Percentiles rank a stretch among this genome's conserved stretches.
These are phyloP conservation scores for Peromyscus polionotus DNA, from an alignment of 2,113 vertebrate genomes.

Conservation along the genomic window DNA sequence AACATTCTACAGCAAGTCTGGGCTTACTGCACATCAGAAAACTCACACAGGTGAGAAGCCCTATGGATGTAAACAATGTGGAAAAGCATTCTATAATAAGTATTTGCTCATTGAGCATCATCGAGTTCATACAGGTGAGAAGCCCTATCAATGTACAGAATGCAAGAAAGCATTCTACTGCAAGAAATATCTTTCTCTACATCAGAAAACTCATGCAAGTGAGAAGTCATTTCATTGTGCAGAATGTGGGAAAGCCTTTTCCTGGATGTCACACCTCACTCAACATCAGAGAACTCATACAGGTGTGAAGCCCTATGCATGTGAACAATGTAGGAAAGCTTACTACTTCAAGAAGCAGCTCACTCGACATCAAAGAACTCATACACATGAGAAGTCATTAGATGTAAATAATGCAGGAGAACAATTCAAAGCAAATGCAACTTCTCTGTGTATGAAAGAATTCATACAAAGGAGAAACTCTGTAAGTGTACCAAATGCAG, in stretches of 20 bases:
- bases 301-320: background rate
- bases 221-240: background rate
- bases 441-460: background rate
- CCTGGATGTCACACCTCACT: conserved; percentile 4
- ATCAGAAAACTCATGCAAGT: background rate
- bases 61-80: background rate
- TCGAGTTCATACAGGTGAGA: background rate
- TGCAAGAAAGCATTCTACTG: background rate
- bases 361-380: background rate
- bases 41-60: background rate
- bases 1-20: conserved; percentile 1
- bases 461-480: background rate
- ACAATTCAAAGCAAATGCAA: background rate
- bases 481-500: background rate
- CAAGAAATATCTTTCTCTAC: background rate
- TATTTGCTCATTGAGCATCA: background rate
- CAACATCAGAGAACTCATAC: background rate
- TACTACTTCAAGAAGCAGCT: background rate
- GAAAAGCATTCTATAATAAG: background rate
- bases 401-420: background rate
- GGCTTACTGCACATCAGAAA: background rate
- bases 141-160: background rate
- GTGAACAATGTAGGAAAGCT: background rate
- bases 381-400: background rate
- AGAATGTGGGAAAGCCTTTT: conserved; percentile 14